Evolutionary conservation across 2,113 vertebrate genomes (phyloP), one percentile per base, ranked within the genome.

Genomic region (Oryzias curvinotus): DNA sequence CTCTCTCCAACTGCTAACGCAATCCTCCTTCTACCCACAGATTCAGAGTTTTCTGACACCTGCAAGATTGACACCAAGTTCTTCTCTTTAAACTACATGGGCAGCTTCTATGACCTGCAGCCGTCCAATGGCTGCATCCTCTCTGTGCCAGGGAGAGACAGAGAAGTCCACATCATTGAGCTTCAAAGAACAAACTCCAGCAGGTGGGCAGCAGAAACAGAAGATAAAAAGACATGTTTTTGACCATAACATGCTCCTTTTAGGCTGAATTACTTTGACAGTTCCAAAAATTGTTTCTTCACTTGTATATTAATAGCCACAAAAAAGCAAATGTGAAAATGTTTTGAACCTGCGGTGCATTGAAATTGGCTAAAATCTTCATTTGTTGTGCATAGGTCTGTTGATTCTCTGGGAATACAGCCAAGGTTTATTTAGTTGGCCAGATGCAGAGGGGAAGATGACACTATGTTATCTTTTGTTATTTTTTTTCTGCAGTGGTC

Each of bases 21-120:
- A 71, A 77, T 67, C 64, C 4, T 65, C 18, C 80, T 28, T 71
- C 48, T 50, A 7, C 41, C 73, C 52, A 53, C 85, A 98, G 97
- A 98, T 89, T 91, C 93, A 51, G 83, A 93, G 47, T 95, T 98
- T 74, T 92, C 96, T 68, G 88, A 94, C 25, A 94, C 73, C 0
- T 99, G 97, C 87, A 94, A 88, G 69, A 96, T 99, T 55, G 93
- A 95, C 67, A 95, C 93, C 84, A 96, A 94, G 78, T 99, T 99
- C 81, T 92, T 98, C 41, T 98, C 97, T 1, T 86, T 98, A 78
- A 99, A 99, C 91, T 99, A 99, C 86, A 93, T 99, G 73, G 97
- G 95, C 12, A 92, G 92, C 63, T 98, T 98, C 71, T 76, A 94
- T 13, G 92, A 96, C 52, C 93, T 93, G 1, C 95, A 96, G 81